These are phyloP conservation scores for Enhydra lutris DNA, from an alignment of 2,113 vertebrate species.

Conservation along the genomic window DNA sequence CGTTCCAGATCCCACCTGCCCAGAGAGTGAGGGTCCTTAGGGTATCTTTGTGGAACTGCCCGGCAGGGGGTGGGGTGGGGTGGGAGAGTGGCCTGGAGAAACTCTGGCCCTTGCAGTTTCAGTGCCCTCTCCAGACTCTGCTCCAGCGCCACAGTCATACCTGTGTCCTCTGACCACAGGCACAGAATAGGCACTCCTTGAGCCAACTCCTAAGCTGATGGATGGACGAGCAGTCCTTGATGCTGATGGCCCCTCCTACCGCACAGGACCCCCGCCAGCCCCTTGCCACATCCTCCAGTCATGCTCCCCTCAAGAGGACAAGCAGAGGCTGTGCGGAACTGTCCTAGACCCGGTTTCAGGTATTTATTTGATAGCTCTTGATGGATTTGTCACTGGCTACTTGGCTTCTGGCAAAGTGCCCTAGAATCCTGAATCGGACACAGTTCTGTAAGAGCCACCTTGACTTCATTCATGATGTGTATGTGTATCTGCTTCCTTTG, in stretches of 20 bases:
- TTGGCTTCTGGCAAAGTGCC: neutral
- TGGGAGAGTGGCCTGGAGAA: neutral
- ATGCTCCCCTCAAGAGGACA: rapidly evolving
- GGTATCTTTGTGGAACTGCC: neutral
- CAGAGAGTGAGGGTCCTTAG: neutral
- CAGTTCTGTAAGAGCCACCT: neutral
- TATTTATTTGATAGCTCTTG: neutral
- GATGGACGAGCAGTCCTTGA: neutral
- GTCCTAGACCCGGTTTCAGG: neutral
- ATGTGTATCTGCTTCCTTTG: conserved; percentile 16
- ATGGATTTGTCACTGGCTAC: neutral
- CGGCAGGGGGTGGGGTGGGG: neutral
- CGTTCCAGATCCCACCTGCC: neutral
- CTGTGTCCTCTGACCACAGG: neutral
- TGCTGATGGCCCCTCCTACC: neutral
- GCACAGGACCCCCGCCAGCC: neutral
- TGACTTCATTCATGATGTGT: neutral
- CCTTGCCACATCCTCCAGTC: neutral
- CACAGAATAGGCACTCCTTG: neutral
- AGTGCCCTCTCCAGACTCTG: neutral
- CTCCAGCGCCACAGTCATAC: neutral
- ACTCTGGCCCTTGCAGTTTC: neutral
- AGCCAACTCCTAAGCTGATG: neutral
- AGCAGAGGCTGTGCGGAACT: neutral
- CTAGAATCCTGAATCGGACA: neutral